Percentiles rank a stretch among this genome's conserved stretches.
phyloP scores from a whole-genome alignment of 92 coral and sea anemone species.

The Micromussa lordhowensis region DNA sequence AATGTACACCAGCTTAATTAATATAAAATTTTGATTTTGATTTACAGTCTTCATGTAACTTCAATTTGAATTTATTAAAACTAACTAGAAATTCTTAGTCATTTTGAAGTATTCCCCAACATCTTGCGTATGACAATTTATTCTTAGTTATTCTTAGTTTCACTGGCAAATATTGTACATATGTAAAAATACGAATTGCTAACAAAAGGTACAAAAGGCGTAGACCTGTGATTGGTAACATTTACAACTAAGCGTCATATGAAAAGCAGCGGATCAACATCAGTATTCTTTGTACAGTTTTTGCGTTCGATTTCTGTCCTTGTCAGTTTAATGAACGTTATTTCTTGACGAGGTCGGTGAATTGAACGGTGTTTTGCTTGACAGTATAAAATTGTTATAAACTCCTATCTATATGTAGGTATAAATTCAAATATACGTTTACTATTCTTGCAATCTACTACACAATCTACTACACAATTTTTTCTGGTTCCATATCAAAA shows the following conservation, averaged over 20 bases:
- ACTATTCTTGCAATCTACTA: no score
- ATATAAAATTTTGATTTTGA: not conserved
- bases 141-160: not conserved
- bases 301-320: not conserved
- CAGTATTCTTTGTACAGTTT: not conserved
- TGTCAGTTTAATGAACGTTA: not conserved
- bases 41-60: not conserved
- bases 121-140: not conserved
- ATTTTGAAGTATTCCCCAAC: not conserved
- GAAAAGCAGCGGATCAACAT: not conserved
- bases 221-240: not conserved
- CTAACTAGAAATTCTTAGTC: not conserved
- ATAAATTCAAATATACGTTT: not conserved
- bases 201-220: not conserved
- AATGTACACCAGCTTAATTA: not conserved
- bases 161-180: no score
- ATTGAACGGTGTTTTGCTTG: not conserved
- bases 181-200: no score
- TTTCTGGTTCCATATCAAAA: constrained; percentile 39
- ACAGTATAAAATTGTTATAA: not conserved
- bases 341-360: not conserved
- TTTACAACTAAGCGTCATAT: not conserved
- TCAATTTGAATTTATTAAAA: not conserved
- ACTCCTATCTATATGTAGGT: not conserved
- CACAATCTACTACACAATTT: not conserved